Evolutionary conservation across 2,113 vertebrate species (phyloP).

Genomic region (Podarcis cretensis): DNA sequence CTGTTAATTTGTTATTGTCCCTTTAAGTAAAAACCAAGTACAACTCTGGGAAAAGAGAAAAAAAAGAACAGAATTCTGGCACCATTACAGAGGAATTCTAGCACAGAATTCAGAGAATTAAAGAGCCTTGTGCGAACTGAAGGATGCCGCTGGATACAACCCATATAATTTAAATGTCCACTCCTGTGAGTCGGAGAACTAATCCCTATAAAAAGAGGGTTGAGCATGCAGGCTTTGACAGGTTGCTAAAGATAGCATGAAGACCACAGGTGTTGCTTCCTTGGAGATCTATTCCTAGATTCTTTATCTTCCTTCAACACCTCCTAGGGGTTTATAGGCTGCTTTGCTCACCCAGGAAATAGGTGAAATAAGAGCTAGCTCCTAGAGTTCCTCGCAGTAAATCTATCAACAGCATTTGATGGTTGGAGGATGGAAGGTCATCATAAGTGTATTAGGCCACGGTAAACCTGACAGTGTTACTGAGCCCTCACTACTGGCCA

Average conservation of each 20-base stretch:
- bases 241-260: background rate
- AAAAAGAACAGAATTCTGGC: too few species aligned
- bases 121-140: background rate
- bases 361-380: background rate
- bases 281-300: background rate
- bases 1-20: too few species aligned
- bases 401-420: background rate
- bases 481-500: slow-evolving; percentile 36
- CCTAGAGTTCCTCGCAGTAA: background rate
- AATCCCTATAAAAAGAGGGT: background rate
- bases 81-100: too few species aligned
- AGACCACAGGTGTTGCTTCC: background rate
- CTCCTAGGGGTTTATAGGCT: background rate
- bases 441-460: background rate
- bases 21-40: too few species aligned
- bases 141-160: background rate
- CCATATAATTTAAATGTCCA: background rate
- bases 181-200: background rate
- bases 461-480: fast-evolving
- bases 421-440: background rate
- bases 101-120: background rate
- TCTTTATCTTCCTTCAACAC: background rate
- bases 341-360: background rate
- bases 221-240: fast-evolving
- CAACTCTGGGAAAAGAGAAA: too few species aligned